Evolutionary conservation across 2,113 vertebrate genomes (phyloP), one percentile per base, ranked within the genome.

Genomic region (Pedionomus torquatus): DNA sequence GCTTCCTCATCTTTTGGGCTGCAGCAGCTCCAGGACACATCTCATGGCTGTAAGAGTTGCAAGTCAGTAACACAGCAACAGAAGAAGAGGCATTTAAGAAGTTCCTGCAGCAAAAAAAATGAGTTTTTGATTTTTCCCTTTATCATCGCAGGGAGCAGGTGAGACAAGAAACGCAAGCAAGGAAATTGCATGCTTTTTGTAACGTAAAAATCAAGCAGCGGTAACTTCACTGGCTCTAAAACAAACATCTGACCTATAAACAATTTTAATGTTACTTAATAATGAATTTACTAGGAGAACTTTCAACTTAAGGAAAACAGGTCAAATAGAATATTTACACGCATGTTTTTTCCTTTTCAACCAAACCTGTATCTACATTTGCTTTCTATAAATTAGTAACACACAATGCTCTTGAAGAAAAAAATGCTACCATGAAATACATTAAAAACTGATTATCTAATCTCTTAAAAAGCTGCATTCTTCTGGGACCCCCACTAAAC

Each of bases 371-470:
- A 88, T 24, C 66, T 76, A 77, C 75, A 82, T 79, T 74, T 35
- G 61, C 44, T 75, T 83, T 87, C 81, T 46, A 48, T 48, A 35
- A 75, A 87, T 95, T 87, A 94, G 60, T 90, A 95, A 94, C 13
- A 31, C 0, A 2, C 51, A 83, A 61, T 66, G 54, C 23, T 75
- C 57, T 87, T 51, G 51, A 55, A 70, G 28, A 30, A 86, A 93
- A 63, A 58, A 51, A 63, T 17, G 46, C 10, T 43, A 49, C n/a
- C 37, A 81, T 23, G 65, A 60, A 93, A 75, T 4, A 1, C 21
- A 64, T 71, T 43, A 68, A 81, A 81, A 94, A 51, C 39, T 35
- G 31, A 57, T 49, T 33, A 69, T 74, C 28, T 41, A 70, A 71
- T 26, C 52, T 60, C 61, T 64, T n/a, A 55, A 75, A 84, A 83